Evolutionary conservation across 2,797 vertebrate species (phyloP).

Genomic region (Melopsittacus undulatus): DNA sequence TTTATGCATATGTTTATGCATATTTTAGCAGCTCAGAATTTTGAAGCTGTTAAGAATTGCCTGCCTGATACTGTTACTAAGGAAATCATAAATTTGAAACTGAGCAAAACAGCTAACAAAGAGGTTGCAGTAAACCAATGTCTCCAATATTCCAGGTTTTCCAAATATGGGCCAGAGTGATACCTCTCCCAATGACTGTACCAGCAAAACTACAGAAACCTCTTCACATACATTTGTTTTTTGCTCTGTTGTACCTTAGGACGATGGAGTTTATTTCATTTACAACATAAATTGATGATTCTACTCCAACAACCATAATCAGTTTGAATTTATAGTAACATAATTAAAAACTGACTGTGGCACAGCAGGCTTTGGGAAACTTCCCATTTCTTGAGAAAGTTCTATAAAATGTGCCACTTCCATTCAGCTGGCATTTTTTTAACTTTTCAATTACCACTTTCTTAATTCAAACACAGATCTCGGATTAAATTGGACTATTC

Average conservation of each 20-base stretch:
- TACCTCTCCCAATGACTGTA: background rate
- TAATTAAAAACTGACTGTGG: background rate
- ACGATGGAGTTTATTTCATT: background rate
- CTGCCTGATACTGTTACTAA: background rate
- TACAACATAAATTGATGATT: background rate
- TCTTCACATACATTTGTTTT: background rate
- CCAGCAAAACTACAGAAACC: background rate
- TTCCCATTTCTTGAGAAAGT: conserved; percentile 2
- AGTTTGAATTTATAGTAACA: conserved; percentile 26
- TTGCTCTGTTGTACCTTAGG: background rate
- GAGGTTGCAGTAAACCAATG: background rate
- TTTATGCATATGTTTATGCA: background rate
- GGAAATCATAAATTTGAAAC: background rate
- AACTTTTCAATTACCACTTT: background rate
- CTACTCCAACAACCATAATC: background rate
- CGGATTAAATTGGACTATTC: background rate
- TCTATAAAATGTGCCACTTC: background rate
- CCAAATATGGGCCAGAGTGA: background rate
- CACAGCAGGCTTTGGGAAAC: background rate
- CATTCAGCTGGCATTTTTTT: background rate
- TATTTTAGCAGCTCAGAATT: conserved; percentile 36
- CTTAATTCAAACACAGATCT: background rate
- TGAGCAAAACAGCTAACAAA: background rate
- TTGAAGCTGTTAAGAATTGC: background rate
- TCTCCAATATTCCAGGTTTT: conserved; percentile 1